Base-by-base conservation (phyloP, 2,113 vertebrate genomes). In the Alouatta palliata region DNA sequence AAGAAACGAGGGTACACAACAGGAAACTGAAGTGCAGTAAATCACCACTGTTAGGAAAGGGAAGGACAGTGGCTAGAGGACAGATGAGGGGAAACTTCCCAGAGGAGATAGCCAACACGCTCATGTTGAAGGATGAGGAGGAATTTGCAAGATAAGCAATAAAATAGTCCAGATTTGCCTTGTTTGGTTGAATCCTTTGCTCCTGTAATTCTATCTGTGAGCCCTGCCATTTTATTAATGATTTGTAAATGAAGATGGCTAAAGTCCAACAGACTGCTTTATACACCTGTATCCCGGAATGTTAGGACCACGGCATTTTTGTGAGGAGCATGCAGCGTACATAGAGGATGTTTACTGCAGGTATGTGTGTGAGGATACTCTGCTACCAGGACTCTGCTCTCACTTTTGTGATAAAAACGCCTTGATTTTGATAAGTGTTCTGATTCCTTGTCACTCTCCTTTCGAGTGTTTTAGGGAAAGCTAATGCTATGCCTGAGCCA, bases 1-100 rank as follows among this genome's bases (percentile, higher is more conserved):
- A 66, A 92, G n/a, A 52, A 84, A 1, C 0, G 0, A 3, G 2
- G 11, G 3, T 1, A 75, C 2, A 0, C 35, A 5, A 8, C 7
- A 5, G 40, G 58, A 81, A 19, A 37, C 14, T 45, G 27, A 23
- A 21, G 20, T 8, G 6, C 20, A 25, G 5, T 47, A 35, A 20
- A 19, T 9, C 35, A 32, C 40, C 14, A 1, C 40, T 43, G 0
- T 10, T 76, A 14, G 35, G 25, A 37, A 84, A 79, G 2, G 73
- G n/a, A 68, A 43, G 37, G 30, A 35, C 4, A 11, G 5, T 43
- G 40, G 16, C 37, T 32, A 11, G 25, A 77, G 37, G 30, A 0
- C 2, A n/a, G 11, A 23, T 11, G 2, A 73, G 35, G 4, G 11
- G 30, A 25, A 4, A 5, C 19, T 43, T 47, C 45, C 13, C 37